Conservation (phyloP, 2,888 invertebrate species). For the Camptogramma bilineatum region DNA sequence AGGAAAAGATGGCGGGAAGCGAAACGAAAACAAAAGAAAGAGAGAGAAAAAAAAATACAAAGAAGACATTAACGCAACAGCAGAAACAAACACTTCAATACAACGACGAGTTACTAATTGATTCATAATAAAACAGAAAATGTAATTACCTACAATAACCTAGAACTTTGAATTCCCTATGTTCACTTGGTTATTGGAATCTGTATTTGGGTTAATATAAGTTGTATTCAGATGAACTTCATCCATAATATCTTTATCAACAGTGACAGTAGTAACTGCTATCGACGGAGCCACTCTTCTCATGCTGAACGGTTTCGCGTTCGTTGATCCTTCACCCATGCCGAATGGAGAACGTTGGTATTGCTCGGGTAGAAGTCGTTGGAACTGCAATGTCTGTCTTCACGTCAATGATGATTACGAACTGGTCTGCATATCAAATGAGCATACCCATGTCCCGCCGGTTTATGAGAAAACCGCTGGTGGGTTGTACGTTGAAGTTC, state of each 20-base stretch:
- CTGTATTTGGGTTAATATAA: not conserved
- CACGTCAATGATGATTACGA: slow-evolving; percentile 81
- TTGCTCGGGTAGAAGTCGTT: slow-evolving; percentile 71
- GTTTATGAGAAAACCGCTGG: slow-evolving; percentile 67
- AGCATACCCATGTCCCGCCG: slow-evolving; percentile 72
- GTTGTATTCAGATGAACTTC: slow-evolving; percentile 8
- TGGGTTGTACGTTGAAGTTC: slow-evolving; percentile 66
- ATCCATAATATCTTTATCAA: slow-evolving; percentile 47
- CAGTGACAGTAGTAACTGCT: slow-evolving; percentile 79
- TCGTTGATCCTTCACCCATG: slow-evolving; percentile 76
- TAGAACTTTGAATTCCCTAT: too few relatives aligned
- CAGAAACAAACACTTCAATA: too few relatives aligned
- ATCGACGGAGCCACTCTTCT: slow-evolving; percentile 76
- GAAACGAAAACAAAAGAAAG: too few relatives aligned
- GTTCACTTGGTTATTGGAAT: too few relatives aligned
- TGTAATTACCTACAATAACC: too few relatives aligned
- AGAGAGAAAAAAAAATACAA: too few relatives aligned
- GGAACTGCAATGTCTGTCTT: slow-evolving; percentile 73
- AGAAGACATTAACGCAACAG: too few relatives aligned
- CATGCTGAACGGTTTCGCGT: slow-evolving; percentile 76
- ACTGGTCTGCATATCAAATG: slow-evolving; percentile 72
- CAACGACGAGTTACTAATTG: too few relatives aligned
- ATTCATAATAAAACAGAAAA: too few relatives aligned
- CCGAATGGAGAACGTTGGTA: slow-evolving; percentile 77
- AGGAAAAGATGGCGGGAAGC: too few relatives aligned